These are phyloP conservation scores for Limnothrissa miodon DNA, from an alignment of 2,113 vertebrate genomes.

Conservation along the genomic window DNA sequence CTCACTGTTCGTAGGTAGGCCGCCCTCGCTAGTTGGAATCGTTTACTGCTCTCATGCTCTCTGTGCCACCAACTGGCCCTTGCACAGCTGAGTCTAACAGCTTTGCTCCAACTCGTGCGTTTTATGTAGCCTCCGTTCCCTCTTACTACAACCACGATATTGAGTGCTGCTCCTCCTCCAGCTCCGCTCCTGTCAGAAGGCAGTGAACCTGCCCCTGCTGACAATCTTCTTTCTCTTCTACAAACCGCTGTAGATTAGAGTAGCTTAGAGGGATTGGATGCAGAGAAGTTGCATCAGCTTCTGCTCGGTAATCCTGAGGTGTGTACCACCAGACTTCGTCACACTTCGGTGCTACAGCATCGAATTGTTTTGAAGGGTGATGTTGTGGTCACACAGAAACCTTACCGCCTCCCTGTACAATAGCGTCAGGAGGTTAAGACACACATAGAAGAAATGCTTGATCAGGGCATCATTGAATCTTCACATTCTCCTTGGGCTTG, in stretches of 20 bases:
- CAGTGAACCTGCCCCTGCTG: too few relatives aligned
- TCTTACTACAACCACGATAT: too few relatives aligned
- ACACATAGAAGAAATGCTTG: conserved; percentile 16
- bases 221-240: too few relatives aligned
- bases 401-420: neutral
- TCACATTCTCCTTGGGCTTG: conserved; percentile 11
- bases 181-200: too few relatives aligned
- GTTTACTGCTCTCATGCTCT: too few relatives aligned
- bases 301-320: neutral
- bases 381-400: neutral
- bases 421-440: neutral
- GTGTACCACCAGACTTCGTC: neutral
- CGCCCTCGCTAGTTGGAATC: too few relatives aligned
- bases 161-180: too few relatives aligned
- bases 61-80: too few relatives aligned
- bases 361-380: neutral
- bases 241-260: neutral
- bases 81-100: too few relatives aligned
- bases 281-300: neutral
- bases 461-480: neutral
- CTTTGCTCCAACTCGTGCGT: too few relatives aligned
- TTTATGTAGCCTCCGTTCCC: too few relatives aligned
- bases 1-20: too few relatives aligned
- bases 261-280: neutral
- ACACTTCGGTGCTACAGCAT: neutral